Conservation (phyloP, 1,140 invertebrate species). For the Drosophila ogumai region DNA sequence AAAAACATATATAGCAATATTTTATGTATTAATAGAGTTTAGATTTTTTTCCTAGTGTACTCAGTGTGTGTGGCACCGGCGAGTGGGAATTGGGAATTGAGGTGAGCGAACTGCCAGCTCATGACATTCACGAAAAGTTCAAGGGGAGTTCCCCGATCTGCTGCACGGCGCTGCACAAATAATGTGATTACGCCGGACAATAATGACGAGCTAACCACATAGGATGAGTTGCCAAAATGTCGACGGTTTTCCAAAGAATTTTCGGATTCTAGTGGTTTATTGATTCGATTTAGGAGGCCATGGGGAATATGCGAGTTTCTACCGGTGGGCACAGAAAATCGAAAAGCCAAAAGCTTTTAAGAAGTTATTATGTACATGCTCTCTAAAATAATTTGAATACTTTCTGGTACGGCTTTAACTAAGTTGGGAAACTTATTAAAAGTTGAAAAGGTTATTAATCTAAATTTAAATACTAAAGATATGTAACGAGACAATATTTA, state of each 20-base stretch:
- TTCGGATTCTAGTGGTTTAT: neutral
- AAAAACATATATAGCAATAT: too few species aligned
- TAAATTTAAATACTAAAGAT: neutral
- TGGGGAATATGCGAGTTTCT: too few species aligned
- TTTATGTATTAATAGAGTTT: neutral
- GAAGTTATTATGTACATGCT: slow-evolving; percentile 1
- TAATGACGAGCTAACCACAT: slow-evolving; percentile 33
- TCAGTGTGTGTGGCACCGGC: neutral
- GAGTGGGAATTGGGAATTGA: slow-evolving; percentile 13
- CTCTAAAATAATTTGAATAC: neutral
- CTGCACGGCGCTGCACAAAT: slow-evolving; percentile 37
- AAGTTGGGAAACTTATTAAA: neutral
- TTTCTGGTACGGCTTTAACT: neutral
- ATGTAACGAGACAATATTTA: neutral
- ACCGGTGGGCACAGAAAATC: neutral
- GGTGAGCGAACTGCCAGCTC: slow-evolving; percentile 56
- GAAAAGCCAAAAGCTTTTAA: neutral
- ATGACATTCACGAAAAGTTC: slow-evolving; percentile 73
- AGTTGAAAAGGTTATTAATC: neutral
- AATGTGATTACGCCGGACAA: slow-evolving; percentile 33
- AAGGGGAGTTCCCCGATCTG: slow-evolving; percentile 52
- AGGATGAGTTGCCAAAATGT: slow-evolving; percentile 27
- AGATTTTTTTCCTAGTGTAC: neutral
- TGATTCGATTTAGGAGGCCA: too few species aligned
- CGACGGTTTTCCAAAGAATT: neutral